Evolutionary conservation across 2,888 invertebrate species (phyloP).

Genomic region (Watsonalla binaria): DNA sequence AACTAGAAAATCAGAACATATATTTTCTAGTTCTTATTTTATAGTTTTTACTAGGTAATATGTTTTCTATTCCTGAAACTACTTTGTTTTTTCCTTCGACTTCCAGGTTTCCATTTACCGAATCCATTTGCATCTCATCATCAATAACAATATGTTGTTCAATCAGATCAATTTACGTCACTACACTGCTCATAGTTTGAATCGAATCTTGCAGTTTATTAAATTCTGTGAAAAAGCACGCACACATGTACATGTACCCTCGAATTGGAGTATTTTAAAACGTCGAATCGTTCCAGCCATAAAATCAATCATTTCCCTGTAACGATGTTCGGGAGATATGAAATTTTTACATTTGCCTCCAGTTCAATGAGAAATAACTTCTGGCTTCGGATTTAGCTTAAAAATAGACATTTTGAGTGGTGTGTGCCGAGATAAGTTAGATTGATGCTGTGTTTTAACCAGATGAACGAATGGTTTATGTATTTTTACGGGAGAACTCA

Average conservation of each 20-base stretch:
- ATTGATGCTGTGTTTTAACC: constrained; percentile 58
- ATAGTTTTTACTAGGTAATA: too few relatives aligned
- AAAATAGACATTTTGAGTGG: constrained; percentile 76
- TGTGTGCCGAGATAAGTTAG: constrained; percentile 62
- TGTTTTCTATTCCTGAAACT: too few relatives aligned
- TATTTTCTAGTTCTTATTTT: too few relatives aligned
- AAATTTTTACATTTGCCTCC: constrained; percentile 66
- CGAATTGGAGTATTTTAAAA: constrained; percentile 52
- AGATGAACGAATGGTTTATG: constrained; percentile 54
- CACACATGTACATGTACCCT: constrained; percentile 17
- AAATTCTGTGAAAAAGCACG: not conserved
- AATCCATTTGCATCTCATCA: too few relatives aligned
- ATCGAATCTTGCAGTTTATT: not conserved
- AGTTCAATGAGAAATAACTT: constrained; percentile 13
- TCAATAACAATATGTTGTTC: too few relatives aligned
- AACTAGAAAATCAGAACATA: too few relatives aligned
- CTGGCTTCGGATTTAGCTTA: constrained; percentile 56
- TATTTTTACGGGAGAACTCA: constrained; percentile 41
- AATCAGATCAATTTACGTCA: not conserved
- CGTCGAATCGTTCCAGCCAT: constrained; percentile 58
- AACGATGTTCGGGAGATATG: constrained; percentile 54
- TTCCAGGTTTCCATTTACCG: too few relatives aligned
- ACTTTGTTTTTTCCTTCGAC: too few relatives aligned
- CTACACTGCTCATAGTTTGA: not conserved
- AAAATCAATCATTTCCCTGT: constrained; percentile 73